These are phyloP conservation scores for Astyanax mexicanus DNA, from an alignment of 2,797 vertebrate genomes.

Conservation along the genomic window DNA sequence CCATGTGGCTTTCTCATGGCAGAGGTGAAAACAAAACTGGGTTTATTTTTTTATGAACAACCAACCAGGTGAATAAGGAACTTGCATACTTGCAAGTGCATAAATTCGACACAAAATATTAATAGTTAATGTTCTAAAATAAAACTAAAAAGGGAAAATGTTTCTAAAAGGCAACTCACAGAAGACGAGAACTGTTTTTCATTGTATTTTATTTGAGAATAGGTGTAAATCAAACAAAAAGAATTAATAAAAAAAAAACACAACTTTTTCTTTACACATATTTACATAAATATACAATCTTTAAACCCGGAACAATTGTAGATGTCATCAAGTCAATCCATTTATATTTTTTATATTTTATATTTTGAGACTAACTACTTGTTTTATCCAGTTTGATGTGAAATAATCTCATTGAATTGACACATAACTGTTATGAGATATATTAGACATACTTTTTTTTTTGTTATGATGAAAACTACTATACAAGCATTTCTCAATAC, in stretches of 20 bases:
- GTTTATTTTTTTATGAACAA: slow-evolving; percentile 24
- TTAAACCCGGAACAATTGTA: background rate
- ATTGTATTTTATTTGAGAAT: slow-evolving; percentile 1
- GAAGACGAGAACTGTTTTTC: background rate
- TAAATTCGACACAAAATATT: too few relatives aligned
- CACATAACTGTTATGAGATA: too few relatives aligned
- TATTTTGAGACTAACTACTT: too few relatives aligned
- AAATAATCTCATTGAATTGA: too few relatives aligned
- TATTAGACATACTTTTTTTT: too few relatives aligned
- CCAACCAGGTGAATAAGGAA: background rate
- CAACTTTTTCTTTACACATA: background rate
- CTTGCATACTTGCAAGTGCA: background rate
- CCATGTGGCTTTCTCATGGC: slow-evolving; percentile 25
- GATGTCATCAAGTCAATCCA: too few relatives aligned
- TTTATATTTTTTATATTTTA: too few relatives aligned
- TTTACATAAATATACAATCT: slow-evolving; percentile 14
- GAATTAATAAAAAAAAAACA: background rate
- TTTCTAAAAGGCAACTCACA: background rate
- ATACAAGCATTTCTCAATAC: background rate
- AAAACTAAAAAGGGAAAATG: too few relatives aligned
- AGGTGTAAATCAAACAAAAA: background rate
- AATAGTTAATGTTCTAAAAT: too few relatives aligned
- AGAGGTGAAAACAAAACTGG: background rate
- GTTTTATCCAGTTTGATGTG: too few relatives aligned
- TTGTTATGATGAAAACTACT: background rate